Evolutionary conservation across 2,113 vertebrate genomes (phyloP).

Genomic region (Gasterosteus aculeatus): DNA sequence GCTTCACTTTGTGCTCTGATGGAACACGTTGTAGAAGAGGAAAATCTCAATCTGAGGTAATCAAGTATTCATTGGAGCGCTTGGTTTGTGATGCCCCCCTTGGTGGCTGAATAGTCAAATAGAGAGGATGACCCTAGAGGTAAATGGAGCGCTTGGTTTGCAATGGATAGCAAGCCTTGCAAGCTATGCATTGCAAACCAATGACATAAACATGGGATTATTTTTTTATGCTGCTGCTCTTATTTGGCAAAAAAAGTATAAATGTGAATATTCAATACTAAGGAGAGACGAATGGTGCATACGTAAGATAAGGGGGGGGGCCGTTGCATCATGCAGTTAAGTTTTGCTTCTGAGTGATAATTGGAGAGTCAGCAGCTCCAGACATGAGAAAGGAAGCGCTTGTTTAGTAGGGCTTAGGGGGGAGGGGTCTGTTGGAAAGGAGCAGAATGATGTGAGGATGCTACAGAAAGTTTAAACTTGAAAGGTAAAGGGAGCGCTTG

Average conservation of each 20-base stretch:
- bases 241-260: neutral
- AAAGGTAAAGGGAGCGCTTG: conserved; percentile 11
- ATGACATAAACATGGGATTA: neutral
- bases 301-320: too few species aligned
- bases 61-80: neutral
- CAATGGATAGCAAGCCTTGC: neutral
- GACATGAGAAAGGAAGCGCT: too few species aligned
- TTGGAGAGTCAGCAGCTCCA: too few species aligned
- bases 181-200: neutral
- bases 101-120: neutral
- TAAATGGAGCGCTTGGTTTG: conserved; percentile 3
- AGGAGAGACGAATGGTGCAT: too few species aligned
- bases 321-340: too few species aligned
- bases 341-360: too few species aligned
- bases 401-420: too few species aligned
- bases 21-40: neutral
- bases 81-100: neutral
- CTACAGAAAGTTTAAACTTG: neutral
- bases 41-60: neutral
- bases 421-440: neutral
- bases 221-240: neutral
- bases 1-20: neutral
- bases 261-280: neutral
- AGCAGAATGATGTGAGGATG: neutral
- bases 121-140: neutral